Evolutionary conservation across 2,113 vertebrate genomes (phyloP).

Genomic region (Solenodon paradoxus): DNA sequence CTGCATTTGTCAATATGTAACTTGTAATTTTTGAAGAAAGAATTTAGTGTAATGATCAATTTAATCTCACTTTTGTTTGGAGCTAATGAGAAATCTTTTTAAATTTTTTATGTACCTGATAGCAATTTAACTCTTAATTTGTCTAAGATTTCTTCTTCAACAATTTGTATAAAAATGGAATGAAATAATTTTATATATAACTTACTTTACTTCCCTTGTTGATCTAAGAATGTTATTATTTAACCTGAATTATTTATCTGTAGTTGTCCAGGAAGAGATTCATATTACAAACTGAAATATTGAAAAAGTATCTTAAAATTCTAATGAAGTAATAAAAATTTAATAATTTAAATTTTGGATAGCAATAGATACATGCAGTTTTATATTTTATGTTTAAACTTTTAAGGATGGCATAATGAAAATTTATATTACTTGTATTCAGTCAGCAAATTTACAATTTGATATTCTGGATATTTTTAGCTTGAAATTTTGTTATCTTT

Average conservation of each 20-base stretch:
- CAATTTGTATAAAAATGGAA: neutral
- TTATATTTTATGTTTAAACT: neutral
- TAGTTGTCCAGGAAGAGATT: neutral
- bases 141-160: neutral
- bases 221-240: neutral
- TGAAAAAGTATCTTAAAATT: neutral
- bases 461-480: neutral
- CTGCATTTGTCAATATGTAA: neutral
- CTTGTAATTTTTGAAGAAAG: neutral
- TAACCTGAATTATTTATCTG: neutral
- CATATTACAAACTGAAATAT: neutral
- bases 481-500: slow-evolving; percentile 49
- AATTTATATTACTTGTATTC: neutral
- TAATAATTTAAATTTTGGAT: neutral
- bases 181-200: neutral
- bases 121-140: too few relatives aligned
- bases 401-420: neutral
- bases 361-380: neutral
- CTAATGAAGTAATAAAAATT: too few relatives aligned
- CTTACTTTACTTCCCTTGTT: neutral
- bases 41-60: neutral
- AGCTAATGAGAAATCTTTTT: neutral
- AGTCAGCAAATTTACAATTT: neutral
- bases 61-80: neutral
- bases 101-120: too few relatives aligned